phyloP scores from a whole-genome alignment of 2,113 vertebrate genomes.

The Myrmophylax atrothorax region DNA sequence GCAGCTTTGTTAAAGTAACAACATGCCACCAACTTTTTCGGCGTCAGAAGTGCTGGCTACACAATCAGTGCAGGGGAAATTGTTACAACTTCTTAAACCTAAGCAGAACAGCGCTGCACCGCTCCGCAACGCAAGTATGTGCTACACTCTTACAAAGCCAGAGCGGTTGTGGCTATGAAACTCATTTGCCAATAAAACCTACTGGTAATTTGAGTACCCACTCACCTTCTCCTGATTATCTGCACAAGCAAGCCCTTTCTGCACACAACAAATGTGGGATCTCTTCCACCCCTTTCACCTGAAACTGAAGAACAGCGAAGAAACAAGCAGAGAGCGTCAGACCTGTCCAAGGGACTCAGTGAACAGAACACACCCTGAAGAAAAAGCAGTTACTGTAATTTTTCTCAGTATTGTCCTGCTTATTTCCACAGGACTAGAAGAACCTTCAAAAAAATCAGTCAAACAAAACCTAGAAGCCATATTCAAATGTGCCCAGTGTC shows the following conservation, averaged over 20 bases:
- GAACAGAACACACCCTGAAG: neutral
- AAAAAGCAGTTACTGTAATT: neutral
- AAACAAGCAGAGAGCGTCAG: neutral
- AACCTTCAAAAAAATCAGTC: neutral
- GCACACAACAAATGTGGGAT: neutral
- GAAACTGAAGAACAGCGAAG: neutral
- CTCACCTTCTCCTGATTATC: neutral
- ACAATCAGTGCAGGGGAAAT: neutral
- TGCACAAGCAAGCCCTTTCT: neutral
- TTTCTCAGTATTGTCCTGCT: neutral
- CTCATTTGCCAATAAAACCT: neutral
- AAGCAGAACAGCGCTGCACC: neutral
- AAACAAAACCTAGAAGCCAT: neutral
- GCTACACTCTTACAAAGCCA: neutral
- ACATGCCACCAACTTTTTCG: neutral
- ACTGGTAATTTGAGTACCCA: neutral
- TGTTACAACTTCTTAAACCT: neutral
- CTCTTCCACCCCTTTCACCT: neutral
- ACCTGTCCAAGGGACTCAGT: neutral
- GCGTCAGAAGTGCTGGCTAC: neutral
- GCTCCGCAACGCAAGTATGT: neutral
- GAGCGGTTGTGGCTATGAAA: fast-evolving
- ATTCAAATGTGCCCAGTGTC: neutral
- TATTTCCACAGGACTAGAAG: neutral
- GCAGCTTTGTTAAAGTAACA: neutral